These are phyloP conservation scores for Rhabdornis inornatus DNA, from an alignment of 2,113 vertebrate species.

Conservation along the genomic window DNA sequence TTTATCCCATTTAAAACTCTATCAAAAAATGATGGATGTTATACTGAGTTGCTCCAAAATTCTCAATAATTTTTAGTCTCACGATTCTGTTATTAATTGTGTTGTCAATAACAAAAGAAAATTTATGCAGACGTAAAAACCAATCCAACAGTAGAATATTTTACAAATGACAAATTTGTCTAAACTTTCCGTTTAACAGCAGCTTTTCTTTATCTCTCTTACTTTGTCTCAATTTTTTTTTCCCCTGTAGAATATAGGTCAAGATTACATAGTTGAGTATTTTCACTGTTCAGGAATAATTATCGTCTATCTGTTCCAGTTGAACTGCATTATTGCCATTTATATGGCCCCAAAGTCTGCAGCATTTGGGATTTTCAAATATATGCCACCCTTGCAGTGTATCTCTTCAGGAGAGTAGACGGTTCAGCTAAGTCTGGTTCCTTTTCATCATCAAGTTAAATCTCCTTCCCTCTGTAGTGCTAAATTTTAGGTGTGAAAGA, in stretches of 20 bases:
- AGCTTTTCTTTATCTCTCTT: neutral
- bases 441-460: neutral
- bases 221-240: neutral
- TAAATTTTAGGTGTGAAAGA: neutral
- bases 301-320: neutral
- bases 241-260: neutral
- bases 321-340: neutral
- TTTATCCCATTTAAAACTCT: neutral
- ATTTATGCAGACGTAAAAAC: neutral
- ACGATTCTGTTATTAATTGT: neutral
- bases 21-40: neutral
- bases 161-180: neutral
- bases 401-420: neutral
- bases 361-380: neutral
- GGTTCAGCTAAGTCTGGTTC: neutral
- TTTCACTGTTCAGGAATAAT: neutral
- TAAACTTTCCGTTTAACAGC: neutral
- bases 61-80: neutral
- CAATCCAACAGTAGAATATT: neutral
- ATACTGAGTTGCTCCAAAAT: neutral
- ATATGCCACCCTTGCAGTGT: neutral
- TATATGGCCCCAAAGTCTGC: neutral
- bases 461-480: neutral
- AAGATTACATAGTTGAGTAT: neutral
- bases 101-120: neutral